A percentile compares a stretch with the other conserved stretches of the same genome.
Conservation (phyloP, 2,113 vertebrate species). For the Ochotona princeps region DNA sequence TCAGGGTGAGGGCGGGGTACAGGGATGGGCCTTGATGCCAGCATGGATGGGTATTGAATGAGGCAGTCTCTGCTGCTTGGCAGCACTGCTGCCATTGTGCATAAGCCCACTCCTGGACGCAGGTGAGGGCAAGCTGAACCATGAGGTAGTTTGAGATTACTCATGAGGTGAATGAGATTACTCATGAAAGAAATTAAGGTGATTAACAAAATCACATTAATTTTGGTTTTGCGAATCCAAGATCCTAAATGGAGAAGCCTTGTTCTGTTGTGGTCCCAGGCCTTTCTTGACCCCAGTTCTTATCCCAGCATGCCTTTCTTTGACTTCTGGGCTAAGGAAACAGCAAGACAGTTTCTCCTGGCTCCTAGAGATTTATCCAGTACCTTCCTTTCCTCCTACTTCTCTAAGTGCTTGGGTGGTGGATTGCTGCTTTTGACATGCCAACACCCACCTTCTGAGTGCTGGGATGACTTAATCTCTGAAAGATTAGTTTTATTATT, state of each 20-base stretch:
- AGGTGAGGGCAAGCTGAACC: neutral
- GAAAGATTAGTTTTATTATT: conserved; percentile 20
- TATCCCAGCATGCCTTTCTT: neutral
- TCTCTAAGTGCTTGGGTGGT: neutral
- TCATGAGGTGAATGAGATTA: neutral
- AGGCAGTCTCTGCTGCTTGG: neutral
- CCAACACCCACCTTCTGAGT: neutral
- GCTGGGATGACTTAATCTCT: conserved; percentile 45
- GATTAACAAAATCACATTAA: neutral
- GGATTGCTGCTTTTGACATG: neutral
- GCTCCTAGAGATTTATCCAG: fast-evolving
- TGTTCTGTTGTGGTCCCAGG: neutral
- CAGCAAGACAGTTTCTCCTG: neutral
- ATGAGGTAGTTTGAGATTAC: neutral
- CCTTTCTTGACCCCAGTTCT: neutral
- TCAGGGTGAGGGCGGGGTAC: neutral
- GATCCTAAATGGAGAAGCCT: neutral
- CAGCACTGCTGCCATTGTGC: fast-evolving
- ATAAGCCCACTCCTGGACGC: neutral
- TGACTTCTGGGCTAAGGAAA: neutral
- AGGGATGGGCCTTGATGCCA: neutral
- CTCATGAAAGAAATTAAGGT: neutral
- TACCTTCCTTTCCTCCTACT: neutral
- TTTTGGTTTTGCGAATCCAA: neutral
- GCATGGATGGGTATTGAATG: neutral